Conservation (phyloP, 2,888 invertebrate genomes). For the Machimus atricapillus region DNA sequence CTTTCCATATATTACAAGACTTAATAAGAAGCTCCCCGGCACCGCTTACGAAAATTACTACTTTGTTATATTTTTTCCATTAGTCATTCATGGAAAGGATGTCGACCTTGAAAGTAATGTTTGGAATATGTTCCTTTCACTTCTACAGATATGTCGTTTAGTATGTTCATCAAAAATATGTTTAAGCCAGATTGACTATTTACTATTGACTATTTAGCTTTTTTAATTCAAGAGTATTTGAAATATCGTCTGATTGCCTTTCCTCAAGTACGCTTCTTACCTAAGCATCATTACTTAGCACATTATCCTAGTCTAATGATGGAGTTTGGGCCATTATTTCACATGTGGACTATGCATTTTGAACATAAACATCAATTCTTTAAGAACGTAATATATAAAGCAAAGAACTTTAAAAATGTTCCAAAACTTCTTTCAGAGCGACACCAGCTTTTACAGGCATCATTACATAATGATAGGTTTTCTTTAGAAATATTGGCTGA, state of each 20-base stretch:
- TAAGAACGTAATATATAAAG: background rate
- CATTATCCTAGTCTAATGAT: background rate
- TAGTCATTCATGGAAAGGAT: background rate
- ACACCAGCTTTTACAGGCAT: background rate
- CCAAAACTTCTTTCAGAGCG: background rate
- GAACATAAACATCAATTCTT: slow-evolving; percentile 5
- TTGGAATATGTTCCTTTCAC: background rate
- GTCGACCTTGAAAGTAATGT: background rate
- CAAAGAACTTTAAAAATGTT: background rate
- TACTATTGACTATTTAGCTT: background rate
- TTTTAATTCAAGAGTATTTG: background rate
- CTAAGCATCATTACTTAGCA: slow-evolving; percentile 1
- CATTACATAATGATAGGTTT: background rate
- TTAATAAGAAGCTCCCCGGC: background rate
- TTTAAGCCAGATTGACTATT: background rate
- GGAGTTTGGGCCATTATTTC: background rate
- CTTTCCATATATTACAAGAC: background rate
- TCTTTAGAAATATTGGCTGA: background rate
- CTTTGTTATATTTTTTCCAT: background rate
- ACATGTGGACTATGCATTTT: background rate
- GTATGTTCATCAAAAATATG: background rate
- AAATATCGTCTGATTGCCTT: background rate
- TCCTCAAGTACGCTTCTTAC: background rate
- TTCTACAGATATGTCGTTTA: background rate
- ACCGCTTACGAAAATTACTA: too few species aligned